phyloP scores from a whole-genome alignment of 1,140 invertebrate species.

The Delia radicum region DNA sequence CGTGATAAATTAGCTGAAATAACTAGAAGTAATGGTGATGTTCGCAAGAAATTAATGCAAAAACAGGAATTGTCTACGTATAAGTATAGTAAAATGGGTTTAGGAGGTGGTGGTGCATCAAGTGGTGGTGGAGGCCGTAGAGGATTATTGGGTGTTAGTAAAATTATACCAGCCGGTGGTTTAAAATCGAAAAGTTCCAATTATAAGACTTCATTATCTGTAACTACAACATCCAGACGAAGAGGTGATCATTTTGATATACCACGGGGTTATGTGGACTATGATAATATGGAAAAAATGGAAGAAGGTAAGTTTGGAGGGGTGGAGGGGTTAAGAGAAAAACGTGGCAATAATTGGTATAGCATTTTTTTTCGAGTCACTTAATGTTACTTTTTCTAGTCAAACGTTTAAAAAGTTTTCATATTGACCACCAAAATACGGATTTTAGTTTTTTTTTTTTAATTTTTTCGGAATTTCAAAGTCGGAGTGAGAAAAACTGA shows the following conservation, averaged over 20 bases:
- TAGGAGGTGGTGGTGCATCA: conserved; percentile 9
- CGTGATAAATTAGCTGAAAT: conserved; percentile 69
- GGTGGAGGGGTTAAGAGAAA: background rate
- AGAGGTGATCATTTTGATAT: conserved; percentile 27
- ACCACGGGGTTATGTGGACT: conserved; percentile 48
- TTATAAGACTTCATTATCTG: background rate
- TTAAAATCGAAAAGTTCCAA: background rate
- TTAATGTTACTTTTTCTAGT: too few relatives aligned
- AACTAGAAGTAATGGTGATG: conserved; percentile 65
- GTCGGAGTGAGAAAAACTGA: too few relatives aligned
- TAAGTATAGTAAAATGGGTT: conserved; percentile 29
- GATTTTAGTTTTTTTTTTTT: too few relatives aligned
- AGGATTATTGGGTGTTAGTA: background rate
- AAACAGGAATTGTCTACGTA: conserved; percentile 27
- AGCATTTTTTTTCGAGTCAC: too few relatives aligned
- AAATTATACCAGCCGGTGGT: background rate
- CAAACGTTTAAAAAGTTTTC: too few relatives aligned
- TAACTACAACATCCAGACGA: background rate
- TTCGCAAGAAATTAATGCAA: conserved; percentile 53
- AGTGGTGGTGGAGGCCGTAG: background rate
- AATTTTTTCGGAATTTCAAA: too few relatives aligned
- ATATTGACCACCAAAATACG: too few relatives aligned
- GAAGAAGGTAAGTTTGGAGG: conserved; percentile 43
- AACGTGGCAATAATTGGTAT: too few relatives aligned
- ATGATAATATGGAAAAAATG: conserved; percentile 51